Conservation (phyloP, 1,140 invertebrate genomes). For the Scaptomyza hsui region DNA sequence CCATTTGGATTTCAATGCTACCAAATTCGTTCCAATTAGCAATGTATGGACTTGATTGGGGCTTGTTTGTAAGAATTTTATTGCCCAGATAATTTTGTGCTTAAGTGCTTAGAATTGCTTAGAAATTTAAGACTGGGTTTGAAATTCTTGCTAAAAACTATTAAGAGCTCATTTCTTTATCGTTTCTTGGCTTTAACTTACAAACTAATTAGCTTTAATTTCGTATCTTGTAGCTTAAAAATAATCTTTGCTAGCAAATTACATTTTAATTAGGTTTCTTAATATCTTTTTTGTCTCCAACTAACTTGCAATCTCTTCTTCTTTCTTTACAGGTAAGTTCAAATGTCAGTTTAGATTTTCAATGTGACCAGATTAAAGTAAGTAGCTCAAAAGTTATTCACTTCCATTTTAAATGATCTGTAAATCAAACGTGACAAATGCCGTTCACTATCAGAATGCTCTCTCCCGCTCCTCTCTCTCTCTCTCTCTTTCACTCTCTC, state of each 20-base stretch:
- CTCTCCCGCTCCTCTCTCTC: neutral
- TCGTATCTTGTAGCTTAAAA: too few species aligned
- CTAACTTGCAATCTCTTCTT: slow-evolving; percentile 16
- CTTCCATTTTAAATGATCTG: slow-evolving; percentile 17
- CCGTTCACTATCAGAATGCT: slow-evolving; percentile 48
- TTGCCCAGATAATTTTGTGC: too few species aligned
- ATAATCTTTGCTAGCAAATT: too few species aligned
- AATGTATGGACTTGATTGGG: neutral
- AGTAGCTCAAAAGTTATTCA: slow-evolving; percentile 55
- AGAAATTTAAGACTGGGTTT: too few species aligned
- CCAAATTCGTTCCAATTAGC: slow-evolving; percentile 20
- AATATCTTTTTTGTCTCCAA: neutral
- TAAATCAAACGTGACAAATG: slow-evolving; percentile 33
- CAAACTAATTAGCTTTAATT: too few species aligned
- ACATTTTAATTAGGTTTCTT: too few species aligned
- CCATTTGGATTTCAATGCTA: slow-evolving; percentile 29
- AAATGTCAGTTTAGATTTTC: neutral
- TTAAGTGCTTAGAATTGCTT: too few species aligned
- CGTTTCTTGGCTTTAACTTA: too few species aligned
- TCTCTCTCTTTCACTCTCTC: neutral
- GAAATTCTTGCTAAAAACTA: too few species aligned
- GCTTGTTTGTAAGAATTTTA: neutral
- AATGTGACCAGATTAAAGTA: slow-evolving; percentile 33
- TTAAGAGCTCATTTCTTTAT: too few species aligned
- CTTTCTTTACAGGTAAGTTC: slow-evolving; percentile 59